Evolutionary conservation across 2,797 vertebrate species (phyloP), one percentile per base, ranked within the genome.

Genomic region (Falco naumanni): DNA sequence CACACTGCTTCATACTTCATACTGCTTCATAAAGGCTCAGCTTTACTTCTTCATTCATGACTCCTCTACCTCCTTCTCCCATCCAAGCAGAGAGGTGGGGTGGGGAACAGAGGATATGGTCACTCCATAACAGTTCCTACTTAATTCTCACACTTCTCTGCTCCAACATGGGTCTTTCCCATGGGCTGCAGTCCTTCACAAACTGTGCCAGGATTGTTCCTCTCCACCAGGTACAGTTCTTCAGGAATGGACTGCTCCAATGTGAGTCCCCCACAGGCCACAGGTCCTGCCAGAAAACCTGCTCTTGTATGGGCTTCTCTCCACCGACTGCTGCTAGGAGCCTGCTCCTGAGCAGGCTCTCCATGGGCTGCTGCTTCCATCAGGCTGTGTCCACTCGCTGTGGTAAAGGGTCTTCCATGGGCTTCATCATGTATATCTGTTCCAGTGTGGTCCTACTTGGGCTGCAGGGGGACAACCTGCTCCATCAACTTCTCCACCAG

Each of bases 381-480:
- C 18, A 19, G 5, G 25, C 3, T 4, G 29, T 1, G 2, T 63
- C 13, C 5, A 11, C 6, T 34, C 43, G 2, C 11, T 69, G 16
- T 18, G 3, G 5, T 20, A 9, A 33, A 24, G 6, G 10, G 2
- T 64, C 34, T n/a, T 60, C 17, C 26, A 12, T 0, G 0, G 10
- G 8, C 24, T 65, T 12, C 11, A 29, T 13, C 15, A 18, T 26
- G 17, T 9, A 12, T 13, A 4, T 80, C 18, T 80, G 22, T 19
- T 57, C 11, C 57, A 26, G 3, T 1, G 2, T 53, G 41, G 25
- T 51, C 7, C 13, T 60, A 24, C 21, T 4, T 10, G 11, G 25
- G 10, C 28, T 78, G 39, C 59, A 60, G 22, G 10, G 4, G 6
- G 3, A 29, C 43, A 63, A 9, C 12, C 41, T 77, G 20, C 8